Evolutionary conservation across 2,888 invertebrate species (phyloP).

Genomic region (Brachypalpus laphriformis): DNA sequence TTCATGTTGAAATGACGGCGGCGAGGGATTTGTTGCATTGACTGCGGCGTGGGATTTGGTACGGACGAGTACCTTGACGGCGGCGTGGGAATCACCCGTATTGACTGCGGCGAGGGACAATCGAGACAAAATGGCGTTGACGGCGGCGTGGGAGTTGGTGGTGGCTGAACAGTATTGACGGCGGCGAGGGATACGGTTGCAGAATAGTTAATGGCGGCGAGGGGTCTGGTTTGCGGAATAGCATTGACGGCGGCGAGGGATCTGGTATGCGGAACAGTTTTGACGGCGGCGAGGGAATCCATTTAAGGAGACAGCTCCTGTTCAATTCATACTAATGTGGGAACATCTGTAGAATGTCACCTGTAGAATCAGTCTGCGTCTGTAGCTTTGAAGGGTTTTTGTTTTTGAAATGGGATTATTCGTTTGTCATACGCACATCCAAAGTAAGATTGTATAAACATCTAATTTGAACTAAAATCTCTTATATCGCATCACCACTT

Average conservation of each 20-base stretch:
- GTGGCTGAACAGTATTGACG: constrained; percentile 6
- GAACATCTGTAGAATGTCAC: neutral
- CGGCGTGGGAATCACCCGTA: constrained; percentile 30
- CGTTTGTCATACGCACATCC: neutral
- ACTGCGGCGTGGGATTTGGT: constrained; percentile 50
- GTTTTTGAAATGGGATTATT: neutral
- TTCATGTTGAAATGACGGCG: constrained; percentile 29
- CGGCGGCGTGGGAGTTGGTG: constrained; percentile 44
- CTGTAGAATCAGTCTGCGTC: neutral
- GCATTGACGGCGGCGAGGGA: constrained; percentile 39
- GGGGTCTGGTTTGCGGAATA: neutral
- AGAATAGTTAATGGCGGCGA: constrained; percentile 40
- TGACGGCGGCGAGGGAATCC: constrained; percentile 45
- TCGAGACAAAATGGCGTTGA: constrained; percentile 7
- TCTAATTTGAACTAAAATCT: neutral
- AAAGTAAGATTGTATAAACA: constrained; percentile 42
- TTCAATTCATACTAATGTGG: neutral
- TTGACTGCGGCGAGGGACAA: constrained; percentile 42
- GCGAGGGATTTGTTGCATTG: constrained; percentile 47
- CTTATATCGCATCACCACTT: constrained; percentile 5
- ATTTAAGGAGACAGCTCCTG: neutral
- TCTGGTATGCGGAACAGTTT: neutral
- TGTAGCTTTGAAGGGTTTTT: neutral
- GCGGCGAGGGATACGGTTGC: constrained; percentile 30
- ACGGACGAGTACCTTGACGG: neutral